phyloP scores from a whole-genome alignment of 1,140 invertebrate species.

The Aphelinus atriplicis region DNA sequence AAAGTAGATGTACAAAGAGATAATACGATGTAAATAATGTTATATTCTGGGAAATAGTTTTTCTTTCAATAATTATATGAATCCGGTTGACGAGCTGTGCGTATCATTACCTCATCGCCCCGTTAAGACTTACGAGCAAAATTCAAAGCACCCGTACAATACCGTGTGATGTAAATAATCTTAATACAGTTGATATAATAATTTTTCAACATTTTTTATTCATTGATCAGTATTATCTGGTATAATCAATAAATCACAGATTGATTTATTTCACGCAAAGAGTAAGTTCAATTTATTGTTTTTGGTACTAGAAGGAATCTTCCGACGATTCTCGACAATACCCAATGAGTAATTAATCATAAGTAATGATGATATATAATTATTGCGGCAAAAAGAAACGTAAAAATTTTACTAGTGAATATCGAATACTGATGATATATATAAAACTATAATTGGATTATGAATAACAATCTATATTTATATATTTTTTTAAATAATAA shows the following conservation, averaged over 20 bases:
- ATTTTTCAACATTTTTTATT: neutral
- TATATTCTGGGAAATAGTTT: no score
- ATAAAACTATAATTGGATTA: conserved; percentile 14
- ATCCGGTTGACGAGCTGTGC: no score
- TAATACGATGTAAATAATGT: no score
- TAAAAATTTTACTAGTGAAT: conserved; percentile 22
- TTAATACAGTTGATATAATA: no score
- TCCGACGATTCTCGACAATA: no score
- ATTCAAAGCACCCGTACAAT: no score
- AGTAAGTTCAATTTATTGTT: conserved; percentile 19
- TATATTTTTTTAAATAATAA: neutral
- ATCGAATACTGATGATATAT: conserved; percentile 34
- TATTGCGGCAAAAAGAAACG: conserved; percentile 22
- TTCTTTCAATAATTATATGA: no score
- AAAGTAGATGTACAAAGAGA: no score
- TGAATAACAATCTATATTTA: conserved; percentile 24
- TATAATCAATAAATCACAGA: conserved; percentile 38
- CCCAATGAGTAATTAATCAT: no score
- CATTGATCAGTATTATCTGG: conserved; percentile 35
- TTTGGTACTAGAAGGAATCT: neutral
- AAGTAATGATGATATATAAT: conserved; percentile 6
- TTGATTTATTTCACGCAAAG: conserved; percentile 27
- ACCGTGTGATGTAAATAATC: no score
- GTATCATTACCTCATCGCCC: no score
- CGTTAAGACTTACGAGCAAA: no score